A percentile compares a stretch with the other conserved stretches of the same genome.
phyloP scores from a whole-genome alignment of 2,113 vertebrate genomes.

The Hucho hucho region DNA sequence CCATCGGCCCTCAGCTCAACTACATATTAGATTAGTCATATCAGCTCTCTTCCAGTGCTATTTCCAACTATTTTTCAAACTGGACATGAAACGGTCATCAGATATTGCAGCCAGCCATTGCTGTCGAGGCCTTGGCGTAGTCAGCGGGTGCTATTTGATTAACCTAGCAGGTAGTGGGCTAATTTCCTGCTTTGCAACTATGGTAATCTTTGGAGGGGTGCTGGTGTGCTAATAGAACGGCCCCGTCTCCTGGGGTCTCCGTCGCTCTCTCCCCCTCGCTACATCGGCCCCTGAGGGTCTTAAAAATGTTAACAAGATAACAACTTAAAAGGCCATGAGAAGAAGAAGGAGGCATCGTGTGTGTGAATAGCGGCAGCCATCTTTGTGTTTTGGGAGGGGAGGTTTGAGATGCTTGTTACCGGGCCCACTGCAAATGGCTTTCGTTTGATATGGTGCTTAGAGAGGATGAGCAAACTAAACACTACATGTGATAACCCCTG shows the following conservation, averaged over 20 bases:
- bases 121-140: background rate
- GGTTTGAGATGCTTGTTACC: slow-evolving; percentile 1
- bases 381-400: background rate
- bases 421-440: background rate
- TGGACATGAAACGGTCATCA: background rate
- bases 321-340: slow-evolving; percentile 2
- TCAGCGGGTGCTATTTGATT: background rate
- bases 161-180: background rate
- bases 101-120: background rate
- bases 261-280: background rate
- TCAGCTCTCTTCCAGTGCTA: background rate
- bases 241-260: background rate
- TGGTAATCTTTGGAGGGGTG: slow-evolving; percentile 3
- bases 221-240: background rate
- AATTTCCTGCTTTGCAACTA: background rate
- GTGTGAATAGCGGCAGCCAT: background rate
- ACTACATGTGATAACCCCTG: background rate
- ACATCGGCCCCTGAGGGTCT: background rate
- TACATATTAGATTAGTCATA: background rate
- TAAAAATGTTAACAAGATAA: slow-evolving; percentile 16
- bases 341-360: background rate
- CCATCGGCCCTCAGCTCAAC: background rate
- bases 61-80: background rate
- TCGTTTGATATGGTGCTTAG: background rate
- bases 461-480: background rate